Conservation (phyloP, 2,797 vertebrate species). For the Lithobates sylvaticus region DNA sequence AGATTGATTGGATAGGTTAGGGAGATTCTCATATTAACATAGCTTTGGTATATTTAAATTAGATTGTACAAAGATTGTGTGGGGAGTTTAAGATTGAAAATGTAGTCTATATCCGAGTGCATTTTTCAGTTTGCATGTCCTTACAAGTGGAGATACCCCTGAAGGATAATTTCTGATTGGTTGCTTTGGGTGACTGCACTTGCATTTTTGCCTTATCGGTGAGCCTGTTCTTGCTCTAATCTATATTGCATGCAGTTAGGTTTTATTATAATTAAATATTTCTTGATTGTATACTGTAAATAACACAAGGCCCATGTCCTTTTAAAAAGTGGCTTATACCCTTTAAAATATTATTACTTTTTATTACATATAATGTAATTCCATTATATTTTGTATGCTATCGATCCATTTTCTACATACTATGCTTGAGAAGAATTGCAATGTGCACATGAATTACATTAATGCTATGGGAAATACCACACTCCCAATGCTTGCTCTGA, state of each 20-base stretch:
- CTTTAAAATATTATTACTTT: conserved; percentile 42
- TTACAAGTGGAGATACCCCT: no score
- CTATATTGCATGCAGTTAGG: neutral
- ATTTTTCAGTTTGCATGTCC: no score
- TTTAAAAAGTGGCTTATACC: conserved; percentile 48
- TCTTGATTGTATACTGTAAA: neutral
- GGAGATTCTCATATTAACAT: no score
- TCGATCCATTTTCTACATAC: conserved; percentile 20
- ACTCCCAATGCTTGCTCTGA: neutral
- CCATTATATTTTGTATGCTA: conserved; percentile 7
- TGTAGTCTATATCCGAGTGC: no score
- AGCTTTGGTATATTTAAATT: no score
- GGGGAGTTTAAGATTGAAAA: no score
- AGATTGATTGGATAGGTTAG: no score
- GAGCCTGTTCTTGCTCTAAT: neutral
- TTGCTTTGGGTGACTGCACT: neutral
- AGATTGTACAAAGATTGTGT: no score
- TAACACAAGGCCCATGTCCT: neutral
- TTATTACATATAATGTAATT: conserved; percentile 3
- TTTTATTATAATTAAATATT: neutral
- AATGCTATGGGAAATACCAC: neutral
- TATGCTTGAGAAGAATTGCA: conserved; percentile 1
- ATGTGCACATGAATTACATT: neutral
- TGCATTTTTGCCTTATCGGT: neutral
- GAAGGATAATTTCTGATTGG: neutral